phyloP scores from a whole-genome alignment of 2,888 invertebrate genomes.

The Archaeoteleia sp. region DNA sequence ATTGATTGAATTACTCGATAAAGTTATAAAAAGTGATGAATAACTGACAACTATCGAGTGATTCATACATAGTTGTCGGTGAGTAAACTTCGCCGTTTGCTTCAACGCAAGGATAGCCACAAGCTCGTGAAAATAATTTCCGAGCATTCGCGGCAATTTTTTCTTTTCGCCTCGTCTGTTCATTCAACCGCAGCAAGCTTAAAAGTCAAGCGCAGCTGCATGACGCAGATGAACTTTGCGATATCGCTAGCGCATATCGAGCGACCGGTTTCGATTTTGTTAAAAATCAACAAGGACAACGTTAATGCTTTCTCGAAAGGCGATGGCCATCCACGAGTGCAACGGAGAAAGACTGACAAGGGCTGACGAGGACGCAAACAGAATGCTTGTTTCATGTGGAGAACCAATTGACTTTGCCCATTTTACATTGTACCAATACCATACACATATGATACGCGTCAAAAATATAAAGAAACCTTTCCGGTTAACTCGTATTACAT shows the following conservation, averaged over 20 bases:
- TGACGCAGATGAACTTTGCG: slow-evolving; percentile 54
- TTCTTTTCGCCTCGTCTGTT: slow-evolving; percentile 50
- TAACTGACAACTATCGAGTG: slow-evolving; percentile 44
- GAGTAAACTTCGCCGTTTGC: slow-evolving; percentile 21
- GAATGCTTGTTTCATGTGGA: slow-evolving; percentile 48
- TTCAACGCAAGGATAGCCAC: neutral
- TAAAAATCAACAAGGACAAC: slow-evolving; percentile 52
- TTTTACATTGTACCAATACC: no score
- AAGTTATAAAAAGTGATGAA: no score
- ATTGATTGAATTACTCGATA: no score
- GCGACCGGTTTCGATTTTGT: slow-evolving; percentile 53
- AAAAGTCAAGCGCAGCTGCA: slow-evolving; percentile 54
- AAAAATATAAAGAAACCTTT: no score
- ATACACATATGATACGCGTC: no score
- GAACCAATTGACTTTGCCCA: slow-evolving; percentile 42
- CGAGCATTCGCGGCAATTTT: slow-evolving; percentile 24
- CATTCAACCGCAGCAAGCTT: slow-evolving; percentile 54
- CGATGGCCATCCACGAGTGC: slow-evolving; percentile 47
- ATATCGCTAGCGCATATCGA: slow-evolving; percentile 53
- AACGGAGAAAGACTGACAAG: slow-evolving; percentile 33
- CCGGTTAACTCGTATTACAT: no score
- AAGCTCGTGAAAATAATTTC: slow-evolving; percentile 25
- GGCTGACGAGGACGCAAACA: slow-evolving; percentile 36
- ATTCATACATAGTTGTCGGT: slow-evolving; percentile 40
- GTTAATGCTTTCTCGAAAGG: slow-evolving; percentile 52